phyloP scores from a whole-genome alignment of 1,140 invertebrate species.

The Coboldia fuscipes region DNA sequence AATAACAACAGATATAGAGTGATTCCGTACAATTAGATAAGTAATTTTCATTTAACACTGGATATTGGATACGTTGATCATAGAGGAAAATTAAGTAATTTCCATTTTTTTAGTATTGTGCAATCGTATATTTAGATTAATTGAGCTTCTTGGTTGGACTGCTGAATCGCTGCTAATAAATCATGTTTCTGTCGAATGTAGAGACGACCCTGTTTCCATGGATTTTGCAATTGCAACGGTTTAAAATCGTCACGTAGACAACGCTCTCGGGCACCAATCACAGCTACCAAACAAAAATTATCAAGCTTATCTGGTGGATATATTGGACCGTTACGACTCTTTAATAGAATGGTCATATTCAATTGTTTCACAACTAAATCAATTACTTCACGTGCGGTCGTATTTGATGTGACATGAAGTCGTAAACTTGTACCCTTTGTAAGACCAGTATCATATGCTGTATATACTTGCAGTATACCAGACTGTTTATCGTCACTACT shows the following conservation, averaged over 20 bases:
- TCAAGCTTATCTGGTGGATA: slow-evolving; percentile 57
- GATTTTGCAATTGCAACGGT: slow-evolving; percentile 77
- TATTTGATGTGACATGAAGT: slow-evolving; percentile 72
- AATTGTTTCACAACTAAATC: slow-evolving; percentile 84
- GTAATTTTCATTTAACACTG: too few relatives aligned
- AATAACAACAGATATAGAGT: too few relatives aligned
- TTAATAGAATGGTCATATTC: slow-evolving; percentile 75
- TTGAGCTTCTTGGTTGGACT: slow-evolving; percentile 48
- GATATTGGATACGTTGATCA: too few relatives aligned
- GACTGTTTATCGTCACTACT: slow-evolving; percentile 10
- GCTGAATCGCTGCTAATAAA: slow-evolving; percentile 65
- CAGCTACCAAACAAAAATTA: slow-evolving; percentile 84
- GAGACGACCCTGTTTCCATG: slow-evolving; percentile 80
- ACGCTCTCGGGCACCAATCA: slow-evolving; percentile 76
- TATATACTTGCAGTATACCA: slow-evolving; percentile 67
- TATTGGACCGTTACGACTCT: slow-evolving; percentile 50
- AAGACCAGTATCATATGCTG: slow-evolving; percentile 84
- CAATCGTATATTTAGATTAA: slow-evolving; percentile 15
- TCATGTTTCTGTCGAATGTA: slow-evolving; percentile 80
- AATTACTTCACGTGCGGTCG: slow-evolving; percentile 81
- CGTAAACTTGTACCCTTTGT: slow-evolving; percentile 80
- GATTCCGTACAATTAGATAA: too few relatives aligned
- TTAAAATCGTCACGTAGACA: slow-evolving; percentile 85
- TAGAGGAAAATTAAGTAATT: too few relatives aligned
- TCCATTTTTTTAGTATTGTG: too few relatives aligned